phyloP scores from a whole-genome alignment of 2,113 vertebrate genomes.

The Coryphaenoides rupestris region DNA sequence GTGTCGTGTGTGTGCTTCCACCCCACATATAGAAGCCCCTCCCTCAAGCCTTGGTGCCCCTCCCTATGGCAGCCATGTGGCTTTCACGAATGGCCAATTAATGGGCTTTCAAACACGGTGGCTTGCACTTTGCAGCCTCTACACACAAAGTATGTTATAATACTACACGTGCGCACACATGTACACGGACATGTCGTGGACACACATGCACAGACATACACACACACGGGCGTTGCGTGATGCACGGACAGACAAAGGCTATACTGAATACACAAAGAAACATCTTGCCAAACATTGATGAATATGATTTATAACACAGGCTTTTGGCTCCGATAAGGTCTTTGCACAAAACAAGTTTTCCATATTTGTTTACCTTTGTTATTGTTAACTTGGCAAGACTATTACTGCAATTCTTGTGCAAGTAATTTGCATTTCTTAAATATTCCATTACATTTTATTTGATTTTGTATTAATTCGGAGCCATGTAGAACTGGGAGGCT shows the following conservation, averaged over 20 bases:
- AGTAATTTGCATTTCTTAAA: too few species aligned
- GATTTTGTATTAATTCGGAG: background rate
- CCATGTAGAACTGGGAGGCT: background rate
- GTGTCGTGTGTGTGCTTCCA: constrained; percentile 18
- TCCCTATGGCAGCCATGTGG: constrained; percentile 35
- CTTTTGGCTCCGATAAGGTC: background rate
- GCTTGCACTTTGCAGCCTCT: constrained; percentile 29
- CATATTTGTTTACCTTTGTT: too few species aligned
- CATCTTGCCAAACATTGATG: too few species aligned
- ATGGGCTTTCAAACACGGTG: constrained; percentile 58
- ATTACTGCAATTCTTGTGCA: too few species aligned
- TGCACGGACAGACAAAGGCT: too few species aligned
- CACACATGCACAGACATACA: background rate
- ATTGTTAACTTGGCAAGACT: too few species aligned
- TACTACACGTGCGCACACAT: constrained; percentile 2
- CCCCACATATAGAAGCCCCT: constrained; percentile 21
- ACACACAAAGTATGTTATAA: constrained; percentile 40
- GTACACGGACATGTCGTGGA: constrained; percentile 8
- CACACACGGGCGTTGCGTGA: background rate
- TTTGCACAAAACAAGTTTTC: background rate
- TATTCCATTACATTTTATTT: background rate
- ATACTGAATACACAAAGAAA: too few species aligned
- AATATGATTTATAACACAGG: too few species aligned
- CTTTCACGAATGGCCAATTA: constrained; percentile 62
- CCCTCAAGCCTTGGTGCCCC: constrained; percentile 16